phyloP scores from a whole-genome alignment of 2,113 vertebrate genomes.

The Coptodon bakossiorum region DNA sequence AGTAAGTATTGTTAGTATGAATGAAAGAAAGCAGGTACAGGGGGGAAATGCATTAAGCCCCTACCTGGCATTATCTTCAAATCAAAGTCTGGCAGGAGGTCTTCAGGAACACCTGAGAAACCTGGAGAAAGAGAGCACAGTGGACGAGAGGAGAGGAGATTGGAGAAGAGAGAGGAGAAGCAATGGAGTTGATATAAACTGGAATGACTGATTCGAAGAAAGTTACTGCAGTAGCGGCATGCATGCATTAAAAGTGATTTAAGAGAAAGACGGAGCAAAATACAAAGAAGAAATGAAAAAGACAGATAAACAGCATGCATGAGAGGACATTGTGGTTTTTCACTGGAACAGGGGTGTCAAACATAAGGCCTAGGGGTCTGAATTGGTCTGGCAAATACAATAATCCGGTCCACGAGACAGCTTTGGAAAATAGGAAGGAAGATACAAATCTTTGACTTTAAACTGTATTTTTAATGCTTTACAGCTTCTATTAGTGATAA shows the following conservation, averaged over 20 bases:
- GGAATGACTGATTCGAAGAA: conserved; percentile 17
- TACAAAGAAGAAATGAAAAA: background rate
- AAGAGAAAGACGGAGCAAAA: background rate
- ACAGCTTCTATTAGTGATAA: background rate
- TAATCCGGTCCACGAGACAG: background rate
- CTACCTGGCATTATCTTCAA: conserved; percentile 98
- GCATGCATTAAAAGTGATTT: conserved; percentile 13
- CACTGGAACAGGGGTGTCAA: background rate
- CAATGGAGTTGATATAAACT: background rate
- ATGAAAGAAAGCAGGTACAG: conserved; percentile 17
- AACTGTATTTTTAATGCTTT: background rate
- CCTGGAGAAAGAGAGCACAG: conserved; percentile 75
- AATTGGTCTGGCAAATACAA: background rate
- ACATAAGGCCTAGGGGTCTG: background rate
- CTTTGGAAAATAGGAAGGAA: background rate
- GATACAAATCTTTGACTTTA: background rate
- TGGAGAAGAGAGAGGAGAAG: background rate
- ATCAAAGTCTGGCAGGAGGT: conserved; percentile 95
- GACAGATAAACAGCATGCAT: conserved; percentile 30
- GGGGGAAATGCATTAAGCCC: conserved; percentile 59
- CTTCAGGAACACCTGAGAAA: conserved; percentile 92
- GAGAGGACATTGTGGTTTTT: background rate
- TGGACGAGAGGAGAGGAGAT: conserved; percentile 12
- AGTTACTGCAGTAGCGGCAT: conserved; percentile 32
- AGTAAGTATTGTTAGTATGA: conserved; percentile 27